A percentile compares a stretch with the other conserved stretches of the same genome.
Conservation (phyloP, 2,113 vertebrate species). For the Progne subis region DNA sequence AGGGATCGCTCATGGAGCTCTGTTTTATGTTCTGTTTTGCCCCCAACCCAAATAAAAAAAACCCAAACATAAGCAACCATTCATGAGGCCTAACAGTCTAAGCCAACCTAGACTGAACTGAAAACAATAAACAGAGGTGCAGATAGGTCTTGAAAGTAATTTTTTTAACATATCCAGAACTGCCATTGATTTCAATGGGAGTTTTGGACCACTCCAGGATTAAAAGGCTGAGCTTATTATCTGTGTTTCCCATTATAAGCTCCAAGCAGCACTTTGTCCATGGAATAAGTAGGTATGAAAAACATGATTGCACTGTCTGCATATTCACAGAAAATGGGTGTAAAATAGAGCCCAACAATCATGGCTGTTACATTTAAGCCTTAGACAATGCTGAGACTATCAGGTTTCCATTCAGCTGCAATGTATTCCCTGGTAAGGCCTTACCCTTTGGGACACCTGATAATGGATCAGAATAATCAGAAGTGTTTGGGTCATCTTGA, state of each 20-base stretch:
- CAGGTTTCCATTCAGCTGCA: slow-evolving; percentile 86
- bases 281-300: neutral
- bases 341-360: slow-evolving; percentile 2
- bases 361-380: neutral
- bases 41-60: neutral
- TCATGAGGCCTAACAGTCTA: neutral
- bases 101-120: neutral
- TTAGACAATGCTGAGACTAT: slow-evolving; percentile 55
- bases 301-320: slow-evolving; percentile 60
- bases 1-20: neutral
- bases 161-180: neutral
- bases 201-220: neutral
- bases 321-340: slow-evolving; percentile 34
- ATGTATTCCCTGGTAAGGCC: slow-evolving; percentile 85
- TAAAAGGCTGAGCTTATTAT: neutral
- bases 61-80: neutral
- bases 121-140: neutral
- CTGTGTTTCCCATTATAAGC: neutral
- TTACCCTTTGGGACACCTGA: slow-evolving; percentile 98
- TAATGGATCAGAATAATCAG: slow-evolving; percentile 94
- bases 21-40: neutral
- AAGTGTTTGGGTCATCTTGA: slow-evolving; percentile 94
- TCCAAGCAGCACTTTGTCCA: neutral
- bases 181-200: neutral
- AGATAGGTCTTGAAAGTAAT: neutral